Evolutionary conservation across 2,888 invertebrate genomes (phyloP), one percentile per base, ranked within the genome.

Genomic region (Pseudococcus longispinus): DNA sequence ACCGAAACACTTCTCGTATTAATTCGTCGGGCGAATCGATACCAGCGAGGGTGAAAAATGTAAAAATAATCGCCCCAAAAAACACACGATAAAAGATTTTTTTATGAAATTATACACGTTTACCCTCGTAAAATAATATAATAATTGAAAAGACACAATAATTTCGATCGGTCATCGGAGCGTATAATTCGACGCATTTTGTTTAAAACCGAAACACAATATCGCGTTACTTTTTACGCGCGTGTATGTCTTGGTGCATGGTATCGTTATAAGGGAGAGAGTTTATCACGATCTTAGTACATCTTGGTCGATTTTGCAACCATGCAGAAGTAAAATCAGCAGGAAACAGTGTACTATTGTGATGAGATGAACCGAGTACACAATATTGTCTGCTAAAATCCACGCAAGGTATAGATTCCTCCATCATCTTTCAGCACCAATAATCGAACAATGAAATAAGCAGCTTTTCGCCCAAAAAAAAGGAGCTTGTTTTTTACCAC

Each of bases 131-230:
- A 85, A 85, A 85, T 85, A 85, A 85, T 85, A 85, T 74, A 85
- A 85, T 85, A 85, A 85, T 85, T 85, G 85, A 85, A 85, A 84
- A 85, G 74, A 74, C 74, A 85, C 85, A 85, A 85, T 85, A 85
- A 74, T 85, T 85, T 85, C 70, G 70, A 74, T 70, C 74, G 85
- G 46, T 70, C 85, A 85, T 85, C 37, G 42, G 74, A 85, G 85
- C 85, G 85, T 85, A 44, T 44, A 85, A 85, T 85, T 70, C 74
- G 85, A 85, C 85, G 70, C 26, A 42, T 65, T 85, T 85, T 85
- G 60, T 60, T 85, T 85, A 65, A 85, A 85, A 74, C 85, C 74
- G 70, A 85, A 85, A 85, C 70, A 85, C 85, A 85, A 85, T 85
- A 85, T 85, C 74, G 46, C 46, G 74, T 85, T 85, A 74, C 74